These are phyloP conservation scores for Brachyistius frenatus DNA, from an alignment of 2,113 vertebrate genomes.

Conservation along the genomic window DNA sequence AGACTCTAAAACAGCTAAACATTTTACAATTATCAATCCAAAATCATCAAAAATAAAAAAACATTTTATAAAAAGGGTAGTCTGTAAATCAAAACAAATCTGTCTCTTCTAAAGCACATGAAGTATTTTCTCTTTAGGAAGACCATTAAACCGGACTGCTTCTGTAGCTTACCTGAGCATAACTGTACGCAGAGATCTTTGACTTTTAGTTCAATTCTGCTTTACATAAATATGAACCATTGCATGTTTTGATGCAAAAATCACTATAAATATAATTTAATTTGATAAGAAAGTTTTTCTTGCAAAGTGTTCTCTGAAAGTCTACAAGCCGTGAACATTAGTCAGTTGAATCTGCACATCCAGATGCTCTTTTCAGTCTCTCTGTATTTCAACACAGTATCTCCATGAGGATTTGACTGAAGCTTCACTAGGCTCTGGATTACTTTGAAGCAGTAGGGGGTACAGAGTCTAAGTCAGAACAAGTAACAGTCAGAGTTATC, in stretches of 20 bases:
- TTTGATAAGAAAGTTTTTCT: background rate
- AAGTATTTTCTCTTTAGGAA: background rate
- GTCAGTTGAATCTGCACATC: slow-evolving; percentile 24
- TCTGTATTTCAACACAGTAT: slow-evolving; percentile 42
- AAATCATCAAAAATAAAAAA: background rate
- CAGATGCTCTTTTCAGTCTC: slow-evolving; percentile 8
- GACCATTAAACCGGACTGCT: slow-evolving; percentile 1
- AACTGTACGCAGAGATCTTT: background rate
- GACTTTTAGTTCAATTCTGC: background rate
- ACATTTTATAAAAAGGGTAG: background rate
- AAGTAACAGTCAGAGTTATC: slow-evolving; percentile 61
- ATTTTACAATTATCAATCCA: background rate
- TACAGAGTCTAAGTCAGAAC: slow-evolving; percentile 47
- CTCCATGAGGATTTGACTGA: slow-evolving; percentile 56
- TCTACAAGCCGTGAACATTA: slow-evolving; percentile 9
- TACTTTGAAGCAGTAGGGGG: slow-evolving; percentile 72
- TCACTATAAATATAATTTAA: background rate
- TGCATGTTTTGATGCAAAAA: background rate
- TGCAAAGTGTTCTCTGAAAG: background rate
- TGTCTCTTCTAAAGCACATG: background rate
- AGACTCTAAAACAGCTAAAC: background rate
- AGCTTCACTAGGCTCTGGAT: slow-evolving; percentile 54
- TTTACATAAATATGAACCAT: background rate
- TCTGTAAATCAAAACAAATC: background rate
- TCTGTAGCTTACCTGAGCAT: background rate